These are phyloP conservation scores for Ophonus ardosiacus DNA, from an alignment of 2,888 invertebrate species.

Conservation along the genomic window DNA sequence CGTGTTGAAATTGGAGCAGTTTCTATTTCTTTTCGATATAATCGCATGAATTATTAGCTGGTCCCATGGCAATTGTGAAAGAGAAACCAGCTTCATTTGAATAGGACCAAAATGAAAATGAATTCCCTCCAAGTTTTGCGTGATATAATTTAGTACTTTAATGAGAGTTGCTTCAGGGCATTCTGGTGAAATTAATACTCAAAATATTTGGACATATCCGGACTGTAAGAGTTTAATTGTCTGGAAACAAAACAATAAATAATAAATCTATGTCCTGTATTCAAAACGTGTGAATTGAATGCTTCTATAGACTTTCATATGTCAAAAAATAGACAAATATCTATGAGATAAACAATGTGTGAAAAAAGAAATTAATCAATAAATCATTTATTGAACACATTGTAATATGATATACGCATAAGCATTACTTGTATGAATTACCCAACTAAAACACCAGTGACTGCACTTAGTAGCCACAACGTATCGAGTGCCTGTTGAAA, in stretches of 20 bases:
- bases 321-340: background rate
- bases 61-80: slow-evolving; percentile 42
- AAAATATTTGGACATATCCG: slow-evolving; percentile 18
- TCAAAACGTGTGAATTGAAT: background rate
- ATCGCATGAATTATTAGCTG: slow-evolving; percentile 49
- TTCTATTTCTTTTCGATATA: slow-evolving; percentile 56
- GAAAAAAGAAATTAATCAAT: background rate
- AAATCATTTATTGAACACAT: background rate
- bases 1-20: slow-evolving; percentile 58
- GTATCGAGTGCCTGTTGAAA: too few relatives aligned
- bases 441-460: too few relatives aligned
- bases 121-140: slow-evolving; percentile 15
- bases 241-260: background rate
- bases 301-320: background rate
- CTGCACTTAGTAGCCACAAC: too few relatives aligned
- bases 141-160: slow-evolving; percentile 32
- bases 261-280: background rate
- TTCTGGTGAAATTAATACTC: slow-evolving; percentile 1
- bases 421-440: too few relatives aligned
- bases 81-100: slow-evolving; percentile 25
- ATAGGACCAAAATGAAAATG: slow-evolving; percentile 28
- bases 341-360: background rate
- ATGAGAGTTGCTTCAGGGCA: slow-evolving; percentile 17
- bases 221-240: background rate
- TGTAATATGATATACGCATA: too few relatives aligned